phyloP scores from a whole-genome alignment of 2,888 invertebrate species.

The Tenthredo distinguenda region DNA sequence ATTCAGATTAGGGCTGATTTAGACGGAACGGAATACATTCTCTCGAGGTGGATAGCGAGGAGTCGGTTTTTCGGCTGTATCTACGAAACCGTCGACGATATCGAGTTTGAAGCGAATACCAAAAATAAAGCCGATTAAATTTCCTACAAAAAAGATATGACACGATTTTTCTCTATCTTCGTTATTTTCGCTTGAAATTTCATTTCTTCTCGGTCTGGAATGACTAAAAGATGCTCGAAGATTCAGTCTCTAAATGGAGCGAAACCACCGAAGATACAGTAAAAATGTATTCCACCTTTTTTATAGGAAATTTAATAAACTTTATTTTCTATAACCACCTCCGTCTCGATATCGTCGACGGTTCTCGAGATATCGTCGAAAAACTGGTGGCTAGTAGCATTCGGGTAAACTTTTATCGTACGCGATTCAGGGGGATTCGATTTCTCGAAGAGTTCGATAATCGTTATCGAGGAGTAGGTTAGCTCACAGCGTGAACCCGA shows the following conservation, averaged over 20 bases:
- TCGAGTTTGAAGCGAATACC: not conserved
- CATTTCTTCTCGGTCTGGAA: not conserved
- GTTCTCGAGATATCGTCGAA: not conserved
- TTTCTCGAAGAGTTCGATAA: not conserved
- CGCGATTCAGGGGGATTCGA: too few relatives aligned
- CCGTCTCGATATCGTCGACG: not conserved
- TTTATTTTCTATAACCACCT: not conserved
- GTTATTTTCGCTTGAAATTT: not conserved
- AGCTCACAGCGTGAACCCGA: not conserved
- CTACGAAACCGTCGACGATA: not conserved
- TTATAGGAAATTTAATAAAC: not conserved
- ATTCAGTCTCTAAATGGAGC: not conserved
- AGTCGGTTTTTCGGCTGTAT: not conserved
- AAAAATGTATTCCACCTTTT: not conserved
- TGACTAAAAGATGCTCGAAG: not conserved
- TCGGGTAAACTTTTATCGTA: too few relatives aligned
- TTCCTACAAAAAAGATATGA: not conserved
- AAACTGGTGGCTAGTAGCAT: not conserved
- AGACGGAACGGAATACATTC: too few relatives aligned
- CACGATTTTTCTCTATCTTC: not conserved
- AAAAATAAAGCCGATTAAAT: not conserved
- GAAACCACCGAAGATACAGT: not conserved
- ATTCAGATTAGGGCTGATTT: not conserved
- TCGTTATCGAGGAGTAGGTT: not conserved
- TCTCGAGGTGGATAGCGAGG: not conserved